Percentiles rank a stretch among this genome's conserved stretches.
phyloP scores from a whole-genome alignment of 2,113 vertebrate species.

The Lepus timidus region DNA sequence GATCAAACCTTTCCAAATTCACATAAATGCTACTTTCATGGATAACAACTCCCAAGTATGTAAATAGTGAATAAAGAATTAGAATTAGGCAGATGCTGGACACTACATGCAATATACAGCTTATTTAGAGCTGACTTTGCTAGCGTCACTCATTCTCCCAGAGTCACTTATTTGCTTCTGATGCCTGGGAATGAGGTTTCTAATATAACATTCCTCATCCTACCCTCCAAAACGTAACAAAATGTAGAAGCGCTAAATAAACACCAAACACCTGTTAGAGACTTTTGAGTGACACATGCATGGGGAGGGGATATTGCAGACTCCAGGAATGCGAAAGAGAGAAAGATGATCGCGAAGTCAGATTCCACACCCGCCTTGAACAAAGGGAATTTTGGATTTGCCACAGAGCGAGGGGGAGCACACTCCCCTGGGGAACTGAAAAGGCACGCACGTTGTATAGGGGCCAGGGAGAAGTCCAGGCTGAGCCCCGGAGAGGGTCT shows the following conservation, averaged over 20 bases:
- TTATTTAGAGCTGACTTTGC: neutral
- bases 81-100: neutral
- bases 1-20: neutral
- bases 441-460: neutral
- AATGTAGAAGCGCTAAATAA: neutral
- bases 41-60: neutral
- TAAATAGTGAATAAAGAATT: neutral
- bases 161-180: neutral
- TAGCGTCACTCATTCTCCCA: neutral
- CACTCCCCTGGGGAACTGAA: neutral
- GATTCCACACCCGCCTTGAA: neutral
- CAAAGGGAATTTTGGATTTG: too few relatives aligned
- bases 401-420: neutral
- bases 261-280: neutral
- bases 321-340: neutral
- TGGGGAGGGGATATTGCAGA: neutral
- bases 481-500: neutral
- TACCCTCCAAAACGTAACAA: neutral
- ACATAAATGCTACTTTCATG: neutral
- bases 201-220: neutral
- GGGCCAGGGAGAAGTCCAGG: neutral
- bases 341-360: neutral
- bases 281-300: neutral
- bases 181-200: neutral
- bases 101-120: neutral